Conservation (phyloP, 2,888 invertebrate genomes). For the Oligia strigilis region DNA sequence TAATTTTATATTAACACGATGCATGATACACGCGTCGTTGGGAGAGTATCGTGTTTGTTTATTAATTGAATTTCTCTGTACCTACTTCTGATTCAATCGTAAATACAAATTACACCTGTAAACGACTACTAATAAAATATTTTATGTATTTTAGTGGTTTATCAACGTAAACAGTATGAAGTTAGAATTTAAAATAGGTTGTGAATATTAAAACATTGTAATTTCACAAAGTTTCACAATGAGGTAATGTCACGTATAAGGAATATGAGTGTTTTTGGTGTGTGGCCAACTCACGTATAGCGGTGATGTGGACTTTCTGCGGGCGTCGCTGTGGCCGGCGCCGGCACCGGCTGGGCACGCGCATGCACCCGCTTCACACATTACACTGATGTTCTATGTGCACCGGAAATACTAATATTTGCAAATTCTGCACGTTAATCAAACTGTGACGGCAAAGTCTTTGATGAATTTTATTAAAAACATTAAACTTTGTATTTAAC, state of each 20-base stretch:
- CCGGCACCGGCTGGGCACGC: conserved; percentile 32
- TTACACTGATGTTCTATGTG: conserved; percentile 30
- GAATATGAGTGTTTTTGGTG: conserved; percentile 80
- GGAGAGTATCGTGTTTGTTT: conserved; percentile 31
- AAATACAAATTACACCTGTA: conserved; percentile 36
- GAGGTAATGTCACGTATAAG: conserved; percentile 68
- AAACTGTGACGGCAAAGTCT: conserved; percentile 39
- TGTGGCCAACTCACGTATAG: conserved; percentile 83
- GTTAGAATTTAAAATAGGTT: conserved; percentile 61
- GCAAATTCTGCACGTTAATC: conserved; percentile 34
- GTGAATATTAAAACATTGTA: conserved; percentile 60
- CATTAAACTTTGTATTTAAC: conserved; percentile 41
- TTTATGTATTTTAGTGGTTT: conserved; percentile 30
- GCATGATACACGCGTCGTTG: conserved; percentile 48
- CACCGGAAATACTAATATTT: conserved; percentile 46
- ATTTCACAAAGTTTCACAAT: conserved; percentile 64
- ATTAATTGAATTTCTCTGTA: conserved; percentile 47
- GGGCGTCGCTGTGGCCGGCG: conserved; percentile 48
- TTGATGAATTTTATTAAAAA: conserved; percentile 35
- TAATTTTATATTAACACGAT: conserved; percentile 59
- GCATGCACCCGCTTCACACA: conserved; percentile 52
- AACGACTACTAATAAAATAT: conserved; percentile 32
- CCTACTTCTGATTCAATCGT: conserved; percentile 29
- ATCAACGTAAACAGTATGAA: conserved; percentile 50
- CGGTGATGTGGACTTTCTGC: conserved; percentile 72